A percentile compares a stretch with the other conserved stretches of the same genome.
Conservation (phyloP, 2,797 vertebrate genomes). For the Microchirus variegatus region DNA sequence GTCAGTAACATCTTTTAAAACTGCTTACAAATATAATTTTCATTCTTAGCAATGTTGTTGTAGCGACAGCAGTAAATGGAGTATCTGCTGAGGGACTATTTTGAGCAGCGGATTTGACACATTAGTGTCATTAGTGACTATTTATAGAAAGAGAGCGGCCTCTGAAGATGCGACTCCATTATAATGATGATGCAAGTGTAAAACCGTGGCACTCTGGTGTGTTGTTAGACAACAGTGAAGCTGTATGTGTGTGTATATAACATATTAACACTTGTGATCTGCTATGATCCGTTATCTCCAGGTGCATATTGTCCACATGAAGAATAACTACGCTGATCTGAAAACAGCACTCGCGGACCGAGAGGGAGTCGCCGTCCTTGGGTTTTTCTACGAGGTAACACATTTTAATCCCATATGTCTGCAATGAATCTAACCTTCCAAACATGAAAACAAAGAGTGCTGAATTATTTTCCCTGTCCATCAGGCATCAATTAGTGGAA, state of each 20-base stretch:
- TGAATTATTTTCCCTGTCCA: slow-evolving; percentile 9
- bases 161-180: too few species aligned
- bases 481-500: slow-evolving; percentile 67
- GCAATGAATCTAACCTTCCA: not conserved
- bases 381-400: slow-evolving; percentile 88
- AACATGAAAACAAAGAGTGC: not conserved
- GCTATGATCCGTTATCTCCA: slow-evolving; percentile 57
- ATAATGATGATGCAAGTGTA: too few species aligned
- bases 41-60: too few species aligned
- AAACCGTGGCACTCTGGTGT: too few species aligned
- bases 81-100: not conserved
- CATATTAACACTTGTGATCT: not conserved
- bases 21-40: too few species aligned
- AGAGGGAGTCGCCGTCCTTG: slow-evolving; percentile 86
- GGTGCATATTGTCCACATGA: slow-evolving; percentile 92
- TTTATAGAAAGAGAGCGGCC: too few species aligned
- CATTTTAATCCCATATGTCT: not conserved
- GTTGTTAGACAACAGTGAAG: too few species aligned
- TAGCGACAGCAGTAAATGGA: too few species aligned
- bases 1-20: too few species aligned
- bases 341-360: slow-evolving; percentile 60
- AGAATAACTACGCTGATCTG: slow-evolving; percentile 52
- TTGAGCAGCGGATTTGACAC: slow-evolving; percentile 2
- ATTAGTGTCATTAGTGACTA: not conserved
- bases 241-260: too few species aligned